These are phyloP conservation scores for Chaetura pelagica DNA, from an alignment of 2,113 vertebrate genomes.

Conservation along the genomic window DNA sequence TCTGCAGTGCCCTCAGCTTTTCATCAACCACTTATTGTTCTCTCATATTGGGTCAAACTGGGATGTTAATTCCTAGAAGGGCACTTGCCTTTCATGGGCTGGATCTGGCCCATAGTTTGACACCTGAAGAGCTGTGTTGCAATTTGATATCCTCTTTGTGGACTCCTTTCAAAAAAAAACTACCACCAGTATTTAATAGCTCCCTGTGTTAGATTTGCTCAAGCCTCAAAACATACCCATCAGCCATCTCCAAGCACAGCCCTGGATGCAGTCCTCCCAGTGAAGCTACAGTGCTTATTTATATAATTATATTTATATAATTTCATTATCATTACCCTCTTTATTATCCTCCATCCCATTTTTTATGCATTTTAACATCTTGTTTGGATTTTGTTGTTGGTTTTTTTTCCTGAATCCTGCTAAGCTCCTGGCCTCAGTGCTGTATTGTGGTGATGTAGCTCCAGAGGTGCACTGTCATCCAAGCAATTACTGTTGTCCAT, in stretches of 20 bases:
- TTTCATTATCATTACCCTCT: slow-evolving; percentile 43
- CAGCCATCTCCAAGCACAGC: neutral
- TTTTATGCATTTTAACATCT: slow-evolving; percentile 31
- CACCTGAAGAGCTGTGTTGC: neutral
- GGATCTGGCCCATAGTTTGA: neutral
- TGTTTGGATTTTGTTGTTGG: slow-evolving; percentile 32
- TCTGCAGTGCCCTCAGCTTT: neutral
- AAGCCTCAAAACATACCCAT: neutral
- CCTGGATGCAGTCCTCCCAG: neutral
- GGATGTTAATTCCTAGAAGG: neutral
- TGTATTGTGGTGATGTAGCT: slow-evolving; percentile 6
- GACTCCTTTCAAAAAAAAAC: neutral
- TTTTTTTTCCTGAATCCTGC: neutral
- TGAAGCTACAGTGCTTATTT: neutral
- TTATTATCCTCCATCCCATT: slow-evolving; percentile 9
- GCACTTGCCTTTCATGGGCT: neutral
- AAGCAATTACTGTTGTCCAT: slow-evolving; percentile 41
- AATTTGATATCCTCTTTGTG: neutral
- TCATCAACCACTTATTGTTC: neutral
- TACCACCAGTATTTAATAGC: neutral
- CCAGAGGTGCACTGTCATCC: slow-evolving; percentile 53
- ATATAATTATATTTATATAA: slow-evolving; percentile 48
- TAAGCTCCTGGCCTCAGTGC: slow-evolving; percentile 33
- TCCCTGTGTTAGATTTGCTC: neutral
- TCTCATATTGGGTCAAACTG: neutral